Percentiles rank a stretch among this genome's conserved stretches.
phyloP scores from a whole-genome alignment of 2,113 vertebrate genomes.

The Xenopus borealis region DNA sequence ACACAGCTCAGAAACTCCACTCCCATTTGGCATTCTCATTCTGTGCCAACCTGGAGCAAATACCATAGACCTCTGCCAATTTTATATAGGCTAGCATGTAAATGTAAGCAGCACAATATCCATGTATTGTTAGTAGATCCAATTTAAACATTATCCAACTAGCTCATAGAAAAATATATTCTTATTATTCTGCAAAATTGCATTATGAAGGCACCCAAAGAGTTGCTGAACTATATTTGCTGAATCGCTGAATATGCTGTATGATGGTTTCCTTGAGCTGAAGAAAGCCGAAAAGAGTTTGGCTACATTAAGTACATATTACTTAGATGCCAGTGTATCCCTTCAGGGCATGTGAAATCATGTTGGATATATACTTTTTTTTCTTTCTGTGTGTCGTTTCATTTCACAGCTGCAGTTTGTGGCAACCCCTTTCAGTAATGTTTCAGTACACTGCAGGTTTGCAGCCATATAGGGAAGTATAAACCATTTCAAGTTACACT shows the following conservation, averaged over 20 bases:
- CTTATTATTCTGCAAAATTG: too few species aligned
- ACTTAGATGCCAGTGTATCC: neutral
- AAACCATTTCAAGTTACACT: constrained; percentile 47
- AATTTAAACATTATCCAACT: too few species aligned
- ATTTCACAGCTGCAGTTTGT: neutral
- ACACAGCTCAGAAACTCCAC: neutral
- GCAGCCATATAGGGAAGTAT: constrained; percentile 50
- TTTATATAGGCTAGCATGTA: constrained; percentile 19
- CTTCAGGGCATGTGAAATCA: neutral
- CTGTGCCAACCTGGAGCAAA: constrained; percentile 36
- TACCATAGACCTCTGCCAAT: constrained; percentile 3
- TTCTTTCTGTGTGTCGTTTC: neutral
- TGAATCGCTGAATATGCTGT: too few species aligned
- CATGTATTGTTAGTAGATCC: neutral
- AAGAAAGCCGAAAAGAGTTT: too few species aligned
- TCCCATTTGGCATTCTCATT: constrained; percentile 30
- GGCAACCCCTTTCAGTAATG: constrained; percentile 11
- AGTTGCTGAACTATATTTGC: too few species aligned
- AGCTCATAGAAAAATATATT: too few species aligned
- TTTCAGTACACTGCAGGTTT: constrained; percentile 31
- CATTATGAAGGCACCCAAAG: too few species aligned
- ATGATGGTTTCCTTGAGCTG: too few species aligned
- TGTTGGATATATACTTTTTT: neutral
- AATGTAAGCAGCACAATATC: neutral
- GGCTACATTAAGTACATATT: neutral